A percentile compares a stretch with the other conserved stretches of the same genome.
These are phyloP conservation scores for Pasiphila rectangulata DNA, from an alignment of 2,888 invertebrate genomes.

Conservation along the genomic window DNA sequence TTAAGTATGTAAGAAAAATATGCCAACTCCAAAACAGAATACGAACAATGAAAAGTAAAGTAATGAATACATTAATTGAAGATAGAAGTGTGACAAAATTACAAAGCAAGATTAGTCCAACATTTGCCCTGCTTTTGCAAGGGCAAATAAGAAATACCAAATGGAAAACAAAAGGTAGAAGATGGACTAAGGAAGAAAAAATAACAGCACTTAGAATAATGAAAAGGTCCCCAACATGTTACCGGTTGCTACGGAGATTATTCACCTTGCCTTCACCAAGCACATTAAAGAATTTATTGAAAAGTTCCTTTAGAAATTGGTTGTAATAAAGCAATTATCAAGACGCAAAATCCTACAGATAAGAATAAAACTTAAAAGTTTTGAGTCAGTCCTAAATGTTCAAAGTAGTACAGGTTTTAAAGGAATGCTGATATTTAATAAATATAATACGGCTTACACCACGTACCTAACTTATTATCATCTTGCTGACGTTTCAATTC, in stretches of 20 bases:
- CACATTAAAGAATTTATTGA: background rate
- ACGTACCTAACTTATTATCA: too few relatives aligned
- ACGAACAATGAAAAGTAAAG: background rate
- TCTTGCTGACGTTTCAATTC: too few relatives aligned
- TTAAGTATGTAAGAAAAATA: background rate
- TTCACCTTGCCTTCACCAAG: background rate
- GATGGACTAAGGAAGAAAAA: conserved; percentile 1
- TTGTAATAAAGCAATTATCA: too few relatives aligned
- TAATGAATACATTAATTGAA: background rate
- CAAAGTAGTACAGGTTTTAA: too few relatives aligned
- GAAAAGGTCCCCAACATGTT: background rate
- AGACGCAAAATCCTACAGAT: too few relatives aligned
- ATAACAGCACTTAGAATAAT: background rate
- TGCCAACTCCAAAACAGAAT: background rate
- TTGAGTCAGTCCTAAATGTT: too few relatives aligned
- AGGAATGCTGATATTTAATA: too few relatives aligned
- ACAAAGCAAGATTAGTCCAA: background rate
- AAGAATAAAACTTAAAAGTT: too few relatives aligned
- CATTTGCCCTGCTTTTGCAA: background rate
- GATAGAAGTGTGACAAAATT: background rate
- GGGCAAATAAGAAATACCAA: background rate
- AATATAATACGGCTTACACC: too few relatives aligned
- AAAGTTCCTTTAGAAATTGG: too few relatives aligned
- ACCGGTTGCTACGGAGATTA: background rate
- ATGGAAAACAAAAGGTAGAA: background rate